Percentiles rank a stretch among this genome's conserved stretches.
Conservation (phyloP, 2,797 vertebrate genomes). For the Pipistrellus pygmaeus region DNA sequence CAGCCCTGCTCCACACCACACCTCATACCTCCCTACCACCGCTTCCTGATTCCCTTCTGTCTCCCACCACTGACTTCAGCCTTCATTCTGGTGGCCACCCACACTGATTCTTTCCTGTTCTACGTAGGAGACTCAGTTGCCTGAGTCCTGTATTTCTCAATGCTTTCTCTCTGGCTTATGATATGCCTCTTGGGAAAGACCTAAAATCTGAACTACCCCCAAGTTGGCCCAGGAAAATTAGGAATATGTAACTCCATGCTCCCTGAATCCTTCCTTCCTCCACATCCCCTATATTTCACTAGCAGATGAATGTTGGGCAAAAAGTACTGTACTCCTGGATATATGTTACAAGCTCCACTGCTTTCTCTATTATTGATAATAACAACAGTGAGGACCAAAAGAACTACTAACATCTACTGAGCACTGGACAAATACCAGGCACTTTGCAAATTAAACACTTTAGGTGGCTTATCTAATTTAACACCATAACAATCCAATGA, state of each 20-base stretch:
- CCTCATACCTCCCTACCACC: too few relatives aligned
- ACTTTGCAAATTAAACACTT: neutral
- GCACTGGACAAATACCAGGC: neutral
- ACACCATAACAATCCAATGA: neutral
- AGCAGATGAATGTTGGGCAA: neutral
- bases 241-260: neutral
- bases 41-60: neutral
- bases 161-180: neutral
- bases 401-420: neutral
- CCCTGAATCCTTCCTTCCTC: neutral
- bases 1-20: neutral
- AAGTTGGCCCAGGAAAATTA: neutral
- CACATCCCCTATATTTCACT: neutral
- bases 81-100: neutral
- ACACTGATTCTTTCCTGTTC: neutral
- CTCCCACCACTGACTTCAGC: neutral
- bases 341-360: neutral
- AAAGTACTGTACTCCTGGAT: neutral
- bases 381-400: neutral
- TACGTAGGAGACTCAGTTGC: neutral
- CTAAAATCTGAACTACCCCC: neutral
- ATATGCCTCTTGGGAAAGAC: neutral
- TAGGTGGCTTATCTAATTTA: neutral
- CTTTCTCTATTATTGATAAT: neutral
- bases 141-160: neutral